Evolutionary conservation across 2,113 vertebrate genomes (phyloP).

Genomic region (Podilymbus podiceps): DNA sequence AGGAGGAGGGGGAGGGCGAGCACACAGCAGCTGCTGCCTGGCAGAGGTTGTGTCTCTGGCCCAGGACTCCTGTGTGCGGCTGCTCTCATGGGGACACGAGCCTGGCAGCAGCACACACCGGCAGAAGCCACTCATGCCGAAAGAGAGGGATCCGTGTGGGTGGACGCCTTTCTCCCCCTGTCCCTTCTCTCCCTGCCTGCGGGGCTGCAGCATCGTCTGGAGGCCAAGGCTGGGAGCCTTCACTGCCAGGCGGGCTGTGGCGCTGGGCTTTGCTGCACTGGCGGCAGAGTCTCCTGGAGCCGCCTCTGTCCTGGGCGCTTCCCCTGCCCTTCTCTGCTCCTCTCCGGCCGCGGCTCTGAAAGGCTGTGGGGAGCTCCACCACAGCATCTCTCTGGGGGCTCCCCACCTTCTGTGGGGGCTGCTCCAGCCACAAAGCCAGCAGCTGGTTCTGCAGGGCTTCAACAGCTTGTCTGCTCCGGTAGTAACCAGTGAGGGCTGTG

Average conservation of each 20-base stretch:
- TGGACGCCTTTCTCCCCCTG: neutral
- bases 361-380: accelerated
- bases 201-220: too few relatives aligned
- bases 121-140: too few relatives aligned
- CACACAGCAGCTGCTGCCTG: neutral
- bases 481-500: too few relatives aligned
- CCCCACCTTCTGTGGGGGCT: too few relatives aligned
- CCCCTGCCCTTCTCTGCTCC: neutral
- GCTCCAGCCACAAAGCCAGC: neutral
- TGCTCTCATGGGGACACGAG: too few relatives aligned
- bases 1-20: neutral
- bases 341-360: neutral
- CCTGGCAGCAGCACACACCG: neutral
- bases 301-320: neutral
- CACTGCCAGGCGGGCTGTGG: neutral
- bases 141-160: accelerated
- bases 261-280: neutral
- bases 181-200: too few relatives aligned
- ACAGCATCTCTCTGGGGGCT: too few relatives aligned
- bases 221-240: neutral
- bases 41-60: neutral
- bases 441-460: neutral
- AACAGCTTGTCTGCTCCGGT: too few relatives aligned
- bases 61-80: too few relatives aligned
- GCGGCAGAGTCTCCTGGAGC: neutral